phyloP scores from a whole-genome alignment of 2,888 invertebrate genomes.

The Cerastoderma edule region DNA sequence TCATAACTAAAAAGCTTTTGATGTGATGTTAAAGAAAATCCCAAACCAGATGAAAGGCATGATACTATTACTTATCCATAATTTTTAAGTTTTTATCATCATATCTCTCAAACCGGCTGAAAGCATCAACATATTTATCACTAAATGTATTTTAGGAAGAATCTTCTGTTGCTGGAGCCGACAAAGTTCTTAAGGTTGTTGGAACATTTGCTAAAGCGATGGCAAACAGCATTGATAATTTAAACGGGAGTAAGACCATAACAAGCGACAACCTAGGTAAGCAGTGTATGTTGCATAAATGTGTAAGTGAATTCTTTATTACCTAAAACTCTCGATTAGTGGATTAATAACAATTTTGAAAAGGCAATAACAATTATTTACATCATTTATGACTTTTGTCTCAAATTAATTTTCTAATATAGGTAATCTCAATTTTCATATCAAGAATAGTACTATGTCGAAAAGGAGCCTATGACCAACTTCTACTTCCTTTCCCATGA shows the following conservation, averaged over 20 bases:
- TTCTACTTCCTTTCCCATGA: no score
- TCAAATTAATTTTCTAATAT: no score
- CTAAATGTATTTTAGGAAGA: background rate
- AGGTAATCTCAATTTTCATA: no score
- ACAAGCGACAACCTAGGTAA: slow-evolving; percentile 7
- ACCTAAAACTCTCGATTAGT: no score
- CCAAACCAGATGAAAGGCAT: background rate
- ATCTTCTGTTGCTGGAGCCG: background rate
- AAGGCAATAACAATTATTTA: no score
- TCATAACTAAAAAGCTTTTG: background rate
- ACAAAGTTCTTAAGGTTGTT: slow-evolving; percentile 8
- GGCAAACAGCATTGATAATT: background rate
- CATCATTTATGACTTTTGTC: no score
- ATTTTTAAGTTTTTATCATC: background rate
- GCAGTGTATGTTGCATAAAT: no score
- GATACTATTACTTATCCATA: background rate
- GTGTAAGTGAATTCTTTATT: no score
- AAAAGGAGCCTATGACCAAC: no score
- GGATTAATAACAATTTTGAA: no score
- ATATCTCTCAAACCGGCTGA: background rate
- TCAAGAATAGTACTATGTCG: no score
- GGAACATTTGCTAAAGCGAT: slow-evolving; percentile 10
- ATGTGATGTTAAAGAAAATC: background rate
- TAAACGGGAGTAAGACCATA: background rate
- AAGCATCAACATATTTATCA: background rate